Conservation (phyloP, 2,797 vertebrate species). For the Neomorphus geoffroyi region DNA sequence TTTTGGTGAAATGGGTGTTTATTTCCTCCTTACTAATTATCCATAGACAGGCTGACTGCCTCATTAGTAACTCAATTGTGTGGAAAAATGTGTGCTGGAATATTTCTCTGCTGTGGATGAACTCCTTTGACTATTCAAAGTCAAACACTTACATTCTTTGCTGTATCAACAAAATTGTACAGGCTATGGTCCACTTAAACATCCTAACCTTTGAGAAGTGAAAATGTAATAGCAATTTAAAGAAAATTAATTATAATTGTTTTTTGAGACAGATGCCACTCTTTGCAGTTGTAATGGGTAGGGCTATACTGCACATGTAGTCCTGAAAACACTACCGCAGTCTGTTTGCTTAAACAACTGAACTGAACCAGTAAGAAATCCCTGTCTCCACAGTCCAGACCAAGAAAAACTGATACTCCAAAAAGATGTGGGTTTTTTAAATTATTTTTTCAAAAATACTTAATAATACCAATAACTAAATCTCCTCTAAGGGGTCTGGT, state of each 20-base stretch:
- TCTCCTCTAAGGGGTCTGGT: neutral
- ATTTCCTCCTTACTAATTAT: neutral
- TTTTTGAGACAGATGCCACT: neutral
- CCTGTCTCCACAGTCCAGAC: neutral
- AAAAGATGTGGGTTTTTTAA: neutral
- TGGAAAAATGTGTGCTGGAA: neutral
- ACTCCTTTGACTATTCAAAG: neutral
- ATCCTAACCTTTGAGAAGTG: neutral
- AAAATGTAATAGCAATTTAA: neutral
- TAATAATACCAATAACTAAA: neutral
- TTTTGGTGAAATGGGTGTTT: neutral
- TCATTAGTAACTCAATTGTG: neutral
- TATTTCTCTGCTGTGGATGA: neutral
- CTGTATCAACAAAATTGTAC: neutral
- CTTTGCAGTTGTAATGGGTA: neutral
- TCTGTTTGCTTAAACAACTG: neutral
- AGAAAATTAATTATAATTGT: neutral
- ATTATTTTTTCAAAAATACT: neutral
- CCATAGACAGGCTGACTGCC: neutral
- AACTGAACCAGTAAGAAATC: neutral
- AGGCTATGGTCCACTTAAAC: neutral
- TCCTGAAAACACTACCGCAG: neutral
- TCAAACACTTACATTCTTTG: neutral
- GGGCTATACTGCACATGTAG: neutral
- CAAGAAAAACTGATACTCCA: neutral